Percentiles rank a stretch among this genome's conserved stretches.
Conservation (phyloP, 2,113 vertebrate genomes). For the Alethe diademata region DNA sequence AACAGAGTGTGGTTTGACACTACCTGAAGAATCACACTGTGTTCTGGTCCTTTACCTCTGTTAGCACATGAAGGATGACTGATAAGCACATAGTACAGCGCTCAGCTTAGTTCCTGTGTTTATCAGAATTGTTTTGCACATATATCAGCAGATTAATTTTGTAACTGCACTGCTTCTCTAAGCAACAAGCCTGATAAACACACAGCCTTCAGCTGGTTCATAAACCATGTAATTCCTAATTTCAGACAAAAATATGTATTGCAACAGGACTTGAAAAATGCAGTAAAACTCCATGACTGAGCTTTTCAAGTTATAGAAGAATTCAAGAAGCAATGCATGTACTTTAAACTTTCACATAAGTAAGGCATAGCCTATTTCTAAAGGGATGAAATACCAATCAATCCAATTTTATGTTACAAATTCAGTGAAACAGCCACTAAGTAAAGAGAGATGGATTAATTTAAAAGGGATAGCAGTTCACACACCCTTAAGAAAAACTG, state of each 20-base stretch:
- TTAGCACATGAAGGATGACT: accelerated
- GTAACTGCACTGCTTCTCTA: background rate
- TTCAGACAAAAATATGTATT: background rate
- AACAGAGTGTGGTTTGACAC: background rate
- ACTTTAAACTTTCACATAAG: background rate
- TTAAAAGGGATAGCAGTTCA: background rate
- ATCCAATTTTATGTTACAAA: background rate
- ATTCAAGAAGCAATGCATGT: background rate
- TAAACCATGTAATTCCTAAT: background rate
- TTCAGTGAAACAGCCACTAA: background rate
- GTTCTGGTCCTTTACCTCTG: background rate
- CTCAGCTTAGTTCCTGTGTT: background rate
- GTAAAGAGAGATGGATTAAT: background rate
- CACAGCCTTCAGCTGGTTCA: background rate
- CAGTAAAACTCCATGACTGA: background rate
- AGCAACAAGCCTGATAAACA: background rate
- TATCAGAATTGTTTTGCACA: background rate
- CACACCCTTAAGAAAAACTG: background rate
- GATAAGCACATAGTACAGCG: accelerated
- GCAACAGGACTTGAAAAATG: background rate
- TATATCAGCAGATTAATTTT: background rate
- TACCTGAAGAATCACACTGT: background rate
- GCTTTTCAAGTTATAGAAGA: background rate
- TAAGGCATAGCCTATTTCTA: background rate
- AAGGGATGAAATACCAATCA: background rate